phyloP scores from a whole-genome alignment of 2,888 invertebrate genomes.

The Lepidochrysops patricia region DNA sequence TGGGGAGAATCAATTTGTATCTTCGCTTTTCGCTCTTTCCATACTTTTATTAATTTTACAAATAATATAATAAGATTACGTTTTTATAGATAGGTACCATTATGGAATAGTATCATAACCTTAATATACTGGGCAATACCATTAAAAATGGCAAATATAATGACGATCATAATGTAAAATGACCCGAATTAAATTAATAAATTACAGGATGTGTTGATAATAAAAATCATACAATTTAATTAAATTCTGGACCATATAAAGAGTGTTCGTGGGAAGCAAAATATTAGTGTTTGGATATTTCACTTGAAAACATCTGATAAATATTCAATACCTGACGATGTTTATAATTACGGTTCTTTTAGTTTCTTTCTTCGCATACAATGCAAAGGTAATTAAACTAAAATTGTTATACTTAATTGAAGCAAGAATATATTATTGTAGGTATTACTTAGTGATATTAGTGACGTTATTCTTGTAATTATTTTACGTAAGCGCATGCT shows the following conservation, averaged over 20 bases:
- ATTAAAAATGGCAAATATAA: background rate
- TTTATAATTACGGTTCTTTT: background rate
- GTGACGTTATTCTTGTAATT: no score
- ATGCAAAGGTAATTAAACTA: background rate
- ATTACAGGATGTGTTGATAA: background rate
- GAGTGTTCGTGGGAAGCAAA: background rate
- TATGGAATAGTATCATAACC: no score
- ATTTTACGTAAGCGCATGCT: no score
- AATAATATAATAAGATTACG: no score
- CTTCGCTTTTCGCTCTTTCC: no score
- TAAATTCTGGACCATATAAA: background rate
- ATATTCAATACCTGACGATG: background rate
- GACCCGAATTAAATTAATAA: background rate
- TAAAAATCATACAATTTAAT: background rate
- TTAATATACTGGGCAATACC: background rate
- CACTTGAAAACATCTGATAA: background rate
- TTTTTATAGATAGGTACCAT: no score
- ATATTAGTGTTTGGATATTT: background rate
- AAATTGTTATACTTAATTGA: no score
- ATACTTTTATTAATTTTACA: no score
- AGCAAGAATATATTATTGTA: no score
- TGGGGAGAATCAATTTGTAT: no score
- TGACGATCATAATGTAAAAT: background rate
- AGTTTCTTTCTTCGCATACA: background rate
- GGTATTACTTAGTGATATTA: no score